Conservation (phyloP, 2,113 vertebrate species). For the Chiloscyllium plagiosum region DNA sequence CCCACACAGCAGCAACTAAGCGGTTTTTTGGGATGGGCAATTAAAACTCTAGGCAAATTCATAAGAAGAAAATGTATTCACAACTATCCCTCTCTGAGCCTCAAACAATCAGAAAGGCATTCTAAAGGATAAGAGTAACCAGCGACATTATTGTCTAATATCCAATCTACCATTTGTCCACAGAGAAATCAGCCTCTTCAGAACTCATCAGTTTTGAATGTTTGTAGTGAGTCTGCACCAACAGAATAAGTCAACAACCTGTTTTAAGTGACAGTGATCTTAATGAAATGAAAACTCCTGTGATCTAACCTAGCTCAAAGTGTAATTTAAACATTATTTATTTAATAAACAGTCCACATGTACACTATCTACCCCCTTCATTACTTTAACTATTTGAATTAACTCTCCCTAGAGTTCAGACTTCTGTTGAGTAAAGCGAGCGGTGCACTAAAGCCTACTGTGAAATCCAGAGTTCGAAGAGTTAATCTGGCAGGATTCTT, state of each 20-base stretch:
- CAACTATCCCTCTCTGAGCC: neutral
- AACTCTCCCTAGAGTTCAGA: neutral
- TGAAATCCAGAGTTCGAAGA: neutral
- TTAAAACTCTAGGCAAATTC: neutral
- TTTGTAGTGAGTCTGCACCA: neutral
- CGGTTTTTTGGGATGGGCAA: neutral
- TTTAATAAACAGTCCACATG: neutral
- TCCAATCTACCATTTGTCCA: neutral
- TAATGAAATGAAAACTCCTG: neutral
- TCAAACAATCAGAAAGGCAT: neutral
- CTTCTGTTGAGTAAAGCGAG: neutral
- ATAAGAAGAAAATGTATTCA: neutral
- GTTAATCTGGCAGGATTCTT: neutral
- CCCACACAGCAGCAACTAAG: neutral
- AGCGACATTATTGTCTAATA: neutral
- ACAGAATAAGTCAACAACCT: neutral
- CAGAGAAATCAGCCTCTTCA: neutral
- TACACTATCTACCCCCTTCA: neutral
- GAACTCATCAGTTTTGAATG: neutral
- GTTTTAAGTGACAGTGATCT: neutral
- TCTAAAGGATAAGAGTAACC: neutral
- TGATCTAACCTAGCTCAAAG: neutral
- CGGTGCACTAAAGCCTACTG: neutral
- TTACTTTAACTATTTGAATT: neutral
- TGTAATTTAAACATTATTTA: neutral